Conservation (phyloP, 2,888 invertebrate genomes). For the Catotricha subobsoleta region DNA sequence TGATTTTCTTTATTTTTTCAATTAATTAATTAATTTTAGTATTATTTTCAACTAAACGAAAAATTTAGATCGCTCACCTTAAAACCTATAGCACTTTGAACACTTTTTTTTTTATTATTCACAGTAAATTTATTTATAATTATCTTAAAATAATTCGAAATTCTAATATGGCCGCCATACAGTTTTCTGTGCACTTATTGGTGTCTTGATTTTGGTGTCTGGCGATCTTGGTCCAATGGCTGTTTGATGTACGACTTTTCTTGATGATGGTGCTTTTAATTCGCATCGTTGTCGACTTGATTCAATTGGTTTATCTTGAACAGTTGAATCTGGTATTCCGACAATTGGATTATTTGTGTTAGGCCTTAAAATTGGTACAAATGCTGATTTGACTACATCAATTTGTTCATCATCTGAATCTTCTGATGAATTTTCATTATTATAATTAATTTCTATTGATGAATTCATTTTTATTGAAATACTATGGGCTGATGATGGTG, state of each 20-base stretch:
- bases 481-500: slow-evolving; percentile 15
- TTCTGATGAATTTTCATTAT: slow-evolving; percentile 37
- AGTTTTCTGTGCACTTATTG: slow-evolving; percentile 41
- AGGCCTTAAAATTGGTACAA: slow-evolving; percentile 40
- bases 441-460: slow-evolving; percentile 43
- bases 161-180: slow-evolving; percentile 58
- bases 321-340: slow-evolving; percentile 9
- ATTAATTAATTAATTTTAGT: neutral
- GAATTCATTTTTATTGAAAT: slow-evolving; percentile 28
- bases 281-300: slow-evolving; percentile 27
- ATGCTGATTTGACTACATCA: slow-evolving; percentile 58
- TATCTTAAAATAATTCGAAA: too few species aligned
- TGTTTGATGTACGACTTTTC: slow-evolving; percentile 24
- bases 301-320: slow-evolving; percentile 15
- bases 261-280: slow-evolving; percentile 41
- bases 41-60: neutral
- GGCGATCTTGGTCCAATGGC: slow-evolving; percentile 18
- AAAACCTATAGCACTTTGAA: neutral
- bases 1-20: neutral
- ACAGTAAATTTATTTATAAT: too few species aligned
- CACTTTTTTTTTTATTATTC: too few species aligned
- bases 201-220: slow-evolving; percentile 38
- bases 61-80: neutral
- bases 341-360: slow-evolving; percentile 6
- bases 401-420: slow-evolving; percentile 57